Percentiles rank a stretch among this genome's conserved stretches.
Evolutionary conservation across 2,888 invertebrate genomes (phyloP).

Genomic region (Drosophila tanythrix): DNA sequence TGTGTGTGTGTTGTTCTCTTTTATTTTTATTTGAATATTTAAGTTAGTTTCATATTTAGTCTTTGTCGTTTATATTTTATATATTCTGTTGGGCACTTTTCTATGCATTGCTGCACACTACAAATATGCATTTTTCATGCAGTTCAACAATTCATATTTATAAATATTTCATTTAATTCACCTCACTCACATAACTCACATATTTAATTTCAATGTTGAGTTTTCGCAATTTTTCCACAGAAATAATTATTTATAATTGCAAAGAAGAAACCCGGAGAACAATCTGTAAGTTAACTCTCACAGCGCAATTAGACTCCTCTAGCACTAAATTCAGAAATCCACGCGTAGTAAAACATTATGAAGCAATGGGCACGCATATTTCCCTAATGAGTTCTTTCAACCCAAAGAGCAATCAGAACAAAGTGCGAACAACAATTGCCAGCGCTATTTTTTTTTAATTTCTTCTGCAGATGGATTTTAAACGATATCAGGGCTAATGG

Average conservation of each 20-base stretch:
- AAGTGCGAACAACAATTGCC: slow-evolving; percentile 23
- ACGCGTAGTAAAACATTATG: slow-evolving; percentile 18
- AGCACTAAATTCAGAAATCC: slow-evolving; percentile 1
- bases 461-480: slow-evolving; percentile 14
- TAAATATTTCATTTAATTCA: neutral
- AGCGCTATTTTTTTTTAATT: slow-evolving; percentile 7
- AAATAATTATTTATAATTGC: neutral
- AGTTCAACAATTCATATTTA: neutral
- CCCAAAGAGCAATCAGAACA: slow-evolving; percentile 13
- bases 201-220: neutral
- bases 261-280: neutral
- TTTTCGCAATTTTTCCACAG: neutral
- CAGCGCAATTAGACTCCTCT: slow-evolving; percentile 13
- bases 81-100: slow-evolving; percentile 52
- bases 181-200: neutral
- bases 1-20: neutral
- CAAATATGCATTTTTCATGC: neutral
- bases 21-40: slow-evolving; percentile 21
- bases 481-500: slow-evolving; percentile 20
- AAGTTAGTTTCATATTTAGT: slow-evolving; percentile 2
- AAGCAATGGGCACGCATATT: slow-evolving; percentile 18
- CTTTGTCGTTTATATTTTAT: slow-evolving; percentile 19
- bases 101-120: slow-evolving; percentile 51
- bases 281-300: neutral
- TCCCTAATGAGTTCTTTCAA: slow-evolving; percentile 43